Percentiles rank a stretch among this genome's conserved stretches.
Conservation (phyloP, 1,140 invertebrate species). For the Bactericera cockerelli region DNA sequence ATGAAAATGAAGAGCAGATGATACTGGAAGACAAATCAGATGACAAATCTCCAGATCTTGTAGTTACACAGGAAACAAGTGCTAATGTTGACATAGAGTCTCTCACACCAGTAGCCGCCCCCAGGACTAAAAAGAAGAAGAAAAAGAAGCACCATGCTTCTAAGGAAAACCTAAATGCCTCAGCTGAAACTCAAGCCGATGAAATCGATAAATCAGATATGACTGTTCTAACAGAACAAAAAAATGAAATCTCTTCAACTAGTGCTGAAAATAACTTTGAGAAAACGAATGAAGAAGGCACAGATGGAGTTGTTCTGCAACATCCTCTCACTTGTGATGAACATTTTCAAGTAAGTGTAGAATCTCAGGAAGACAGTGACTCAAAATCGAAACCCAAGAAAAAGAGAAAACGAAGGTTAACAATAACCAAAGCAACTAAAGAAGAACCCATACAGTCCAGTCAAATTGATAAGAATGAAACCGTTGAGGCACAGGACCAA, state of each 20-base stretch:
- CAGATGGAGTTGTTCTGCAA: not conserved
- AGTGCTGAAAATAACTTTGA: not conserved
- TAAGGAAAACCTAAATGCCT: not conserved
- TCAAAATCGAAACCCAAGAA: not conserved
- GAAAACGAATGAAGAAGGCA: not conserved
- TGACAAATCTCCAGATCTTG: constrained; percentile 5
- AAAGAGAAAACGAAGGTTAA: not conserved
- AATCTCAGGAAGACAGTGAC: not conserved
- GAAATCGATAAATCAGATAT: not conserved
- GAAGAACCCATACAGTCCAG: too few relatives aligned
- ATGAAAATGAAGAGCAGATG: too few relatives aligned
- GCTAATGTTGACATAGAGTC: not conserved
- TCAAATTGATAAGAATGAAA: too few relatives aligned
- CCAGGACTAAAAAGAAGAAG: not conserved
- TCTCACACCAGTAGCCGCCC: not conserved
- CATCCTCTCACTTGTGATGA: not conserved
- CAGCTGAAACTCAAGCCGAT: not conserved
- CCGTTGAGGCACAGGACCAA: too few relatives aligned
- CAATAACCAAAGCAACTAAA: not conserved
- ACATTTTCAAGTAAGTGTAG: too few relatives aligned
- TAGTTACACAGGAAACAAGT: constrained; percentile 1
- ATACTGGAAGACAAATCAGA: not conserved
- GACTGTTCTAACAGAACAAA: not conserved
- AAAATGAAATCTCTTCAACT: not conserved
- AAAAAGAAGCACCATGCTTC: constrained; percentile 3